These are phyloP conservation scores for Aproaerema taeniolella DNA, from an alignment of 2,888 invertebrate genomes.

Conservation along the genomic window DNA sequence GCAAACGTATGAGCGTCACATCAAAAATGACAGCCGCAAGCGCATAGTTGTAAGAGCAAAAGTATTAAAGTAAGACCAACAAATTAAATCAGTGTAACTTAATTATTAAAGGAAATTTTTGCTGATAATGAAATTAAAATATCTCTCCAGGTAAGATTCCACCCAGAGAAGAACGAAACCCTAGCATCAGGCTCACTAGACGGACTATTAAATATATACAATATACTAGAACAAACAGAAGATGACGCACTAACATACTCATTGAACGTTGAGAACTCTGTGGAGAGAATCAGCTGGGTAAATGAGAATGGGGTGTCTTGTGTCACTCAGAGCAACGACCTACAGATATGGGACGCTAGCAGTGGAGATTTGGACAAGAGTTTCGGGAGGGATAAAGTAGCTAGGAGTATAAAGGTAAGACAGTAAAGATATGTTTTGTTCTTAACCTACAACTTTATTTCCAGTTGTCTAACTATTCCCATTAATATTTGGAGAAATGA, in stretches of 20 bases:
- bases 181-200: constrained; percentile 88
- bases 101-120: too few relatives aligned
- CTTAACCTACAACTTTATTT: too few relatives aligned
- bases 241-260: constrained; percentile 88
- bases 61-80: too few relatives aligned
- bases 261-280: constrained; percentile 87
- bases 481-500: not conserved
- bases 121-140: too few relatives aligned
- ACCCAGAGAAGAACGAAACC: constrained; percentile 80
- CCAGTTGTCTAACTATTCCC: not conserved
- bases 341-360: constrained; percentile 81
- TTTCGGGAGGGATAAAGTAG: constrained; percentile 78
- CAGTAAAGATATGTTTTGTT: too few relatives aligned
- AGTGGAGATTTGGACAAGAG: constrained; percentile 78
- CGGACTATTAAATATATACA: constrained; percentile 90
- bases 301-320: constrained; percentile 73
- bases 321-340: constrained; percentile 83
- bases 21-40: too few relatives aligned
- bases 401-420: constrained; percentile 73
- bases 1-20: too few relatives aligned
- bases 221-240: constrained; percentile 83
- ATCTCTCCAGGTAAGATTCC: constrained; percentile 82
- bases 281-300: constrained; percentile 79
- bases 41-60: too few relatives aligned
- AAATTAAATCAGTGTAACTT: too few relatives aligned